phyloP scores from a whole-genome alignment of 2,888 invertebrate genomes.

The Teinopalpus imperialis region DNA sequence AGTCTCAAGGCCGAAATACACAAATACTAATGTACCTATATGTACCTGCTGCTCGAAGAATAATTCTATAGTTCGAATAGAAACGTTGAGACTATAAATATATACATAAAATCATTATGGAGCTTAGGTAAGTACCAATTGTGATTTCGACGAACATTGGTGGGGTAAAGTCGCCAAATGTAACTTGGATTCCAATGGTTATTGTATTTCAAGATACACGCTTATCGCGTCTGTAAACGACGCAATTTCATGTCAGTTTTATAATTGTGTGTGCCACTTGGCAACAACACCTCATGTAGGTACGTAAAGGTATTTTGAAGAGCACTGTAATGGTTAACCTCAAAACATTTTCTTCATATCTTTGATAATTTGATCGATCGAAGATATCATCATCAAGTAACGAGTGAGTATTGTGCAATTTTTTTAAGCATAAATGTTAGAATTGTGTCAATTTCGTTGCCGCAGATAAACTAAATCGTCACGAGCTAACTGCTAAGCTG shows the following conservation, averaged over 20 bases:
- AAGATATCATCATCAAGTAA: constrained; percentile 13
- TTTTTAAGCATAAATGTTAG: constrained; percentile 18
- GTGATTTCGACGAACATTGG: constrained; percentile 35
- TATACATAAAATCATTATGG: constrained; percentile 36
- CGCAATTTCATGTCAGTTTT: constrained; percentile 48
- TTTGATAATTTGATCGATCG: constrained; percentile 26
- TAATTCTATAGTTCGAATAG: constrained; percentile 50
- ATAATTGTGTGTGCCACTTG: constrained; percentile 31
- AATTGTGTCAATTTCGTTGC: constrained; percentile 28
- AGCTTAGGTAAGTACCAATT: constrained; percentile 42
- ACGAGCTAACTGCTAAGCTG: constrained; percentile 79
- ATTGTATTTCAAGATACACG: constrained; percentile 32
- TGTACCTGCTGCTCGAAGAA: constrained; percentile 56
- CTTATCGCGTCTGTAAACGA: constrained; percentile 46
- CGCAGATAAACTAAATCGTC: constrained; percentile 63
- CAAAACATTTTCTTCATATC: constrained; percentile 42
- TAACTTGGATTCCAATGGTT: constrained; percentile 10
- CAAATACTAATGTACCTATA: constrained; percentile 62
- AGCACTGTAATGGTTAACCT: constrained; percentile 57
- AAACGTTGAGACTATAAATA: constrained; percentile 51
- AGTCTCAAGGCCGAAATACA: constrained; percentile 81
- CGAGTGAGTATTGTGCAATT: constrained; percentile 1
- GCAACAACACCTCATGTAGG: constrained; percentile 26
- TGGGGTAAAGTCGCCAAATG: constrained; percentile 10
- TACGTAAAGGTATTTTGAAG: constrained; percentile 30